These are phyloP conservation scores for Nebria salina DNA, from an alignment of 2,888 invertebrate genomes.

Conservation along the genomic window DNA sequence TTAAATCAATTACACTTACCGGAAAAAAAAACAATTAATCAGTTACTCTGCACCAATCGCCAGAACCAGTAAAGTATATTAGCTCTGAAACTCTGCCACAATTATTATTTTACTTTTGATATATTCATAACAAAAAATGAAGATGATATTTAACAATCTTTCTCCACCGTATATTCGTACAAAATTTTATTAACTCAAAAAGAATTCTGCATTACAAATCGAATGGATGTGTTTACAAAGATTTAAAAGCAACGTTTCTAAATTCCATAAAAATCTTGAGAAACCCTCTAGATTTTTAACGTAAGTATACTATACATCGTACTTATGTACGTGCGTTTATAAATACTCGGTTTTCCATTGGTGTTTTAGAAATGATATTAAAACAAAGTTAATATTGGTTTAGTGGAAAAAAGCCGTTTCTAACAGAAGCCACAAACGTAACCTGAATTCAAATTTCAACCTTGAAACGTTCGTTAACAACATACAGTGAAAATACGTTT, in stretches of 20 bases:
- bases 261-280: conserved; percentile 1
- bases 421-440: neutral
- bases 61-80: conserved; percentile 6
- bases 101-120: neutral
- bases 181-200: too few relatives aligned
- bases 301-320: neutral
- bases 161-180: too few relatives aligned
- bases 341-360: neutral
- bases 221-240: neutral
- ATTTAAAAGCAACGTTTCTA: neutral
- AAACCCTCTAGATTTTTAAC: neutral
- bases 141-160: too few relatives aligned
- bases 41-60: conserved; percentile 6
- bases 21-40: conserved; percentile 30
- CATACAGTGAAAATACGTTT: conserved; percentile 14
- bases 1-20: conserved; percentile 34
- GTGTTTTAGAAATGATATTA: neutral
- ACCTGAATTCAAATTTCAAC: neutral
- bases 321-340: too few relatives aligned
- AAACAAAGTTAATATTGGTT: neutral
- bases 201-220: neutral
- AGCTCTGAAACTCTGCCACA: neutral
- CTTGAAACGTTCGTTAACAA: neutral
- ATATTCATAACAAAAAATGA: too few relatives aligned
- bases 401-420: neutral